Conservation (phyloP, 2,888 invertebrate species). For the Scelioninae gen. 1 region DNA sequence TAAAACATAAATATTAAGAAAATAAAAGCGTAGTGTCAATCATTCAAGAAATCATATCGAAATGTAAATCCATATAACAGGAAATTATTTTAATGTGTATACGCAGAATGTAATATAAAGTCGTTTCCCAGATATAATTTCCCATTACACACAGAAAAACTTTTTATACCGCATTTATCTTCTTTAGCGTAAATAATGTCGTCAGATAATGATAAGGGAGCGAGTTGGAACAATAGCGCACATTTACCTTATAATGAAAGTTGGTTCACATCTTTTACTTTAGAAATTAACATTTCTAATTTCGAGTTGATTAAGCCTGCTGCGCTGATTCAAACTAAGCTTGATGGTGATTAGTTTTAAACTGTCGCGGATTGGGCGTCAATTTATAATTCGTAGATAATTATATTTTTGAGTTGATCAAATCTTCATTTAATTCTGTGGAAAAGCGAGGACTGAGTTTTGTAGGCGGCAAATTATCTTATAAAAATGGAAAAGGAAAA, state of each 20-base stretch:
- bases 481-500: too few species aligned
- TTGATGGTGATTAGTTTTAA: slow-evolving; percentile 35
- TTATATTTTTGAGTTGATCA: slow-evolving; percentile 9
- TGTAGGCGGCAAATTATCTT: too few species aligned
- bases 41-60: not conserved
- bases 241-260: slow-evolving; percentile 12
- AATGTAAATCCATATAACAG: slow-evolving; percentile 22
- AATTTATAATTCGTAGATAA: slow-evolving; percentile 26
- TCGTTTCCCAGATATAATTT: slow-evolving; percentile 26
- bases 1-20: not conserved
- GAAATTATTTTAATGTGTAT: slow-evolving; percentile 1
- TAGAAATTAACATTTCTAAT: slow-evolving; percentile 38
- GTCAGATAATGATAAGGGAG: slow-evolving; percentile 21
- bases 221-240: slow-evolving; percentile 7
- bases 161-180: slow-evolving; percentile 20
- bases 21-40: not conserved
- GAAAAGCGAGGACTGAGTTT: too few species aligned
- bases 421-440: not conserved
- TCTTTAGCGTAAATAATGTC: slow-evolving; percentile 27
- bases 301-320: slow-evolving; percentile 24
- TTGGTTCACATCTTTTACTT: slow-evolving; percentile 25
- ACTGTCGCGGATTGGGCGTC: slow-evolving; percentile 20
- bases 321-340: slow-evolving; percentile 11
- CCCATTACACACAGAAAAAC: slow-evolving; percentile 5
- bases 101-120: slow-evolving; percentile 19